Evolutionary conservation across 2,797 vertebrate genomes (phyloP).

Genomic region (Oryzias dopingdopingensis): DNA sequence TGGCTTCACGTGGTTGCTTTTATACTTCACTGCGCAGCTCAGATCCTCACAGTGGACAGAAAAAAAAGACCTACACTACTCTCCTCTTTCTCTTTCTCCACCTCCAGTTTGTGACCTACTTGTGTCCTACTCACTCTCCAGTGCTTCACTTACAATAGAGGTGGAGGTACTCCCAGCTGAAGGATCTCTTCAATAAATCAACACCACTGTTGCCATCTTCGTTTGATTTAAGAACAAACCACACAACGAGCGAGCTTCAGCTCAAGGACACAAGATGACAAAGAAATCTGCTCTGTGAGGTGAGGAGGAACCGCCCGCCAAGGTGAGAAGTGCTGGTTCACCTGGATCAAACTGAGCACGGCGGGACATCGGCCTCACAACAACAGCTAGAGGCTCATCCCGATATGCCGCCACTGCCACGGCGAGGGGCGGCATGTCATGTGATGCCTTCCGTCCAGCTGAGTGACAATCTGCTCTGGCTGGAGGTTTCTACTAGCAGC

Average conservation of each 20-base stretch:
- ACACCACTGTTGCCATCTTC: conserved; percentile 24
- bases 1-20: conserved; percentile 12
- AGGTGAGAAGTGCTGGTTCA: conserved; percentile 23
- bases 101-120: conserved; percentile 61
- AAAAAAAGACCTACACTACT: conserved; percentile 1
- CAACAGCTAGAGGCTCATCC: conserved; percentile 4
- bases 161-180: conserved; percentile 25
- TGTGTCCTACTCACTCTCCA: conserved; percentile 28
- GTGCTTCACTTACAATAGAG: conserved; percentile 39
- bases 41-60: neutral
- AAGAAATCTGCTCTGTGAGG: conserved; percentile 10
- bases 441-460: conserved; percentile 48
- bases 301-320: conserved; percentile 8
- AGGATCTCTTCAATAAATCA: conserved; percentile 60
- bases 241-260: neutral
- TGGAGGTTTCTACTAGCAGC: conserved; percentile 24
- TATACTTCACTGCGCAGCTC: conserved; percentile 13
- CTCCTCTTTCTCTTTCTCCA: conserved; percentile 5
- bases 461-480: conserved; percentile 65
- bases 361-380: conserved; percentile 6
- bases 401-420: conserved; percentile 20
- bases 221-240: conserved; percentile 15
- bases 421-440: conserved; percentile 30
- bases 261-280: neutral
- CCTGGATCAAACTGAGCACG: conserved; percentile 16